phyloP scores from a whole-genome alignment of 2,113 vertebrate species.

The Trichomycterus rosablanca region DNA sequence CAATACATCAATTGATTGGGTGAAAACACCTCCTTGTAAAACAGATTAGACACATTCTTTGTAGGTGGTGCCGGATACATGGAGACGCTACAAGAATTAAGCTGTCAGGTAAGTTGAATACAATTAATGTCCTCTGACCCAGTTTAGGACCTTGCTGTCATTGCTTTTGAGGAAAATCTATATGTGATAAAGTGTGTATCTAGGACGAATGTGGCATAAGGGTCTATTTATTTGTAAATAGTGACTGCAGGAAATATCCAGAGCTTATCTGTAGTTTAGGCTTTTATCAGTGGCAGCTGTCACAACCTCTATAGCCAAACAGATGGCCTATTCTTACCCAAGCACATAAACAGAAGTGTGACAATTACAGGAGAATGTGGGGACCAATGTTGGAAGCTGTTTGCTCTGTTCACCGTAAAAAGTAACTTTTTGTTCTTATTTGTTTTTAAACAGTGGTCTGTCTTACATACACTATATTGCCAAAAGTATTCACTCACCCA shows the following conservation, averaged over 20 bases:
- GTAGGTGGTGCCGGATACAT: too few relatives aligned
- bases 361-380: too few relatives aligned
- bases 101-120: too few relatives aligned
- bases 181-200: slow-evolving; percentile 28
- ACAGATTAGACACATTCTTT: not conserved
- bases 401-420: too few relatives aligned
- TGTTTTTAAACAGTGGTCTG: too few relatives aligned
- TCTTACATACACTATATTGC: too few relatives aligned
- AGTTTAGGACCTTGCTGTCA: not conserved
- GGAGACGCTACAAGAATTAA: too few relatives aligned
- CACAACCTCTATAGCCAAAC: not conserved
- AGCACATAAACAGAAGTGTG: not conserved
- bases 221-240: slow-evolving; percentile 47
- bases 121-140: not conserved
- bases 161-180: slow-evolving; percentile 16
- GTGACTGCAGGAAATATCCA: not conserved
- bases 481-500: too few relatives aligned
- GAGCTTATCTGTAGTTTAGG: slow-evolving; percentile 29
- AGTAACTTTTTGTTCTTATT: too few relatives aligned
- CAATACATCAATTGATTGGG: not conserved
- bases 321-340: not conserved
- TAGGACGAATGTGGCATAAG: slow-evolving; percentile 15
- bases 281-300: slow-evolving; percentile 6
- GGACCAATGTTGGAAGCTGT: too few relatives aligned
- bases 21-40: not conserved